Evolutionary conservation across 2,888 invertebrate species (phyloP), one percentile per base, ranked within the genome.

Genomic region (Bembecia ichneumoniformis): DNA sequence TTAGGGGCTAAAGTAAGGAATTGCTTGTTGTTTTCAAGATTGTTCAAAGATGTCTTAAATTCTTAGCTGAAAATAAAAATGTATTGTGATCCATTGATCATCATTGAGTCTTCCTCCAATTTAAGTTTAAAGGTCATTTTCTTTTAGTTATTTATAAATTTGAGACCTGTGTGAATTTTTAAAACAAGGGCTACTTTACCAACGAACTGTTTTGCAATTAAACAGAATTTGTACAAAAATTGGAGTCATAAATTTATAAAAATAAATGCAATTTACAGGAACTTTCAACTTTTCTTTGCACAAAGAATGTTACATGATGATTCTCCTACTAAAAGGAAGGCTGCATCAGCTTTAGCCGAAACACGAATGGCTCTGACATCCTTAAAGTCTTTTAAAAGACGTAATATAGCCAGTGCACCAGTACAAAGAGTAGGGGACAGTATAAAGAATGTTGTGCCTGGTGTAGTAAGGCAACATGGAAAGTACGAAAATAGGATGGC

Each of bases 301-400:
- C 89, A 91, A 68, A 86, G 91, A 75, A 89, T 91, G 81, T 78
- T 92, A 48, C 91, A 89, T 66, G 92, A 92, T 60, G 90, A 90
- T 56, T 84, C 82, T 46, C 88, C 89, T 1, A 88, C 88, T 3
- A 89, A 87, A 66, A 81, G 88, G 47, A 87, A 87, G 55, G 90
- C 89, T 53, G 89, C 89, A 47, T 86, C 89, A 44, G 89, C 90
- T 28, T 73, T 94, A 47, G 87, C 90, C 16, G 93, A 93, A 63
- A 92, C 94, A 49, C 89, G 96, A 51, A 89, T 91, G 67, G 95
- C 94, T 7, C 82, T 96, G 51, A 94, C 93, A 49, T 92, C 92
- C 2, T 76, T 96, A 45, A 91, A 90, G 59, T 90, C 93, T 0
- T 91, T 91, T 56, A 92, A 91, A 53, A 88, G 91, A 34, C 73